Conservation (phyloP, 1,140 invertebrate genomes). For the Saccostrea glomerata region DNA sequence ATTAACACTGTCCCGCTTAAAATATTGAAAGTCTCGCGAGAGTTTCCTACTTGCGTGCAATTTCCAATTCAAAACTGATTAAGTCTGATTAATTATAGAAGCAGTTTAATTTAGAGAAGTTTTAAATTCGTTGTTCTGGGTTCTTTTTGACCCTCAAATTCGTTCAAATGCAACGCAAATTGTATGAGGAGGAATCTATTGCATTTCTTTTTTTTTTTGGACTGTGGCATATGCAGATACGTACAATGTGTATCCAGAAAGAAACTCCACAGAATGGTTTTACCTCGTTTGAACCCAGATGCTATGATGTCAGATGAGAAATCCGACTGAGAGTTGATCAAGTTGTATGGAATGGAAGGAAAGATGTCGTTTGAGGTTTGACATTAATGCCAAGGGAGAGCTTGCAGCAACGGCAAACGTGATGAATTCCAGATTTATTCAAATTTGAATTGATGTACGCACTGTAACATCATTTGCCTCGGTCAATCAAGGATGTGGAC, state of each 20-base stretch:
- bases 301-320: not conserved
- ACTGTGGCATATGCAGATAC: not conserved
- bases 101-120: not conserved
- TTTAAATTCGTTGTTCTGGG: not conserved
- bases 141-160: not conserved
- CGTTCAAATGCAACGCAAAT: not conserved
- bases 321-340: not conserved
- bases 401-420: conserved; percentile 20
- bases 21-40: conserved; percentile 17
- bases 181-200: not conserved
- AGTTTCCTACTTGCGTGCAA: not conserved
- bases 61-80: not conserved
- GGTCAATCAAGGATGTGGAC: conserved; percentile 20
- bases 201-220: not conserved
- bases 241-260: too few species aligned
- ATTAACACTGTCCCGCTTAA: not conserved
- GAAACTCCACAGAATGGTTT: too few species aligned
- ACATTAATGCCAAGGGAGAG: not conserved
- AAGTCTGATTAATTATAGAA: conserved; percentile 3
- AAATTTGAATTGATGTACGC: conserved; percentile 36
- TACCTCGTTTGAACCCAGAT: not conserved
- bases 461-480: conserved; percentile 14
- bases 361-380: conserved; percentile 6
- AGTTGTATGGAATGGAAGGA: not conserved
- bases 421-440: conserved; percentile 38